Base-by-base conservation (phyloP, 1,140 invertebrate species). In the Zaprionus capensis region DNA sequence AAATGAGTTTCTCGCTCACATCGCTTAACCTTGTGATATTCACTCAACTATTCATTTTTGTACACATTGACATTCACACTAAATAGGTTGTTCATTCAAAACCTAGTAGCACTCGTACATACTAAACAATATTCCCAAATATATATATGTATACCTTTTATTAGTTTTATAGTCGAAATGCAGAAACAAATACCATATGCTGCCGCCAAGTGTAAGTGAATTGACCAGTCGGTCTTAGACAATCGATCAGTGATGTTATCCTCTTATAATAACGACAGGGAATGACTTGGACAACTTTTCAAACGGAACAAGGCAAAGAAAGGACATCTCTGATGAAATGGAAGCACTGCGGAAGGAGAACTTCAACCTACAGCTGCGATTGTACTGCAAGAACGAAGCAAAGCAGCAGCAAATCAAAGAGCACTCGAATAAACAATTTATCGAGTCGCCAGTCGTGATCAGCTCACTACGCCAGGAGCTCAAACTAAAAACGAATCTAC, bases 261-360 rank as follows among this genome's bases (percentile, higher is more conserved):
- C 31, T 3, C 31, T 11, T 7, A 11, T 11, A 31, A 31, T 9
- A 34, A 11, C 31, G 36, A 38, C 36, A 38, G 36, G 36, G 14
- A 38, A 38, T 14, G 14, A 38, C 36, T 38, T 38, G 36, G 14
- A 15, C 14, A 15, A 14, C 36, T 15, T 38, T 7, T 15, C 4
- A 12, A 38, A 14, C 14, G 36, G 0, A 38, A 38, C 12, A 31
- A 1, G 4, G 0, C 15, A 7, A 31, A 20, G 15, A 31, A 26
- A 20, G 9, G 2, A 7, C 28, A 9, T 12, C 2, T 22, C 0
- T 17, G n/a, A 57, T 11, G 55, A 57, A 36, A 1, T 57, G 4
- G 17, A 7, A 2, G 4, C 0, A 22, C 9, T 69, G n/a, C 66
- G 67, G 0, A 69, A 20, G 1, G 67, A 69, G n/a, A 69, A 61